Conservation (phyloP, 37 sponge, comb jelly and placozoan genomes). For the Bolinopsis microptera region DNA sequence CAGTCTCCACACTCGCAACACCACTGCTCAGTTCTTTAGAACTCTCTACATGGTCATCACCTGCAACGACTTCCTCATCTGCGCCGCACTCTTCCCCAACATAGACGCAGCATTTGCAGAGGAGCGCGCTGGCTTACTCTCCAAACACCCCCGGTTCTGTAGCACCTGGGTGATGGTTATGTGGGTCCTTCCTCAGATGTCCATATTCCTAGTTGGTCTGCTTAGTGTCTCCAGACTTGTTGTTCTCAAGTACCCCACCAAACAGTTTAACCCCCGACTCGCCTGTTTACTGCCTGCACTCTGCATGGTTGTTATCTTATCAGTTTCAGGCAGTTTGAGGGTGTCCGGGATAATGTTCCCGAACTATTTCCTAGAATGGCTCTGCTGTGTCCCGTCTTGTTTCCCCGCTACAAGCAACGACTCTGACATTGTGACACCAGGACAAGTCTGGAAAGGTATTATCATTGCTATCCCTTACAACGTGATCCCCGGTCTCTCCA, state of each 20-base stretch:
- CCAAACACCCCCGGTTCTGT: not conserved
- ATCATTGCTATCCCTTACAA: not conserved
- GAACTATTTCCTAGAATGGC: not conserved
- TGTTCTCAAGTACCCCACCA: not conserved
- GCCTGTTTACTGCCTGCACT: not conserved
- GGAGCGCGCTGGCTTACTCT: not conserved
- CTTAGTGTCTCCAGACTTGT: slow-evolving; percentile 9
- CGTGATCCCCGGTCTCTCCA: slow-evolving; percentile 2
- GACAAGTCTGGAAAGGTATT: not conserved
- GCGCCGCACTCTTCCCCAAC: not conserved
- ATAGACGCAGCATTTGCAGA: not conserved
- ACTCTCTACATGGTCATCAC: slow-evolving; percentile 52
- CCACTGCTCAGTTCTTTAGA: slow-evolving; percentile 8
- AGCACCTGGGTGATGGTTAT: not conserved
- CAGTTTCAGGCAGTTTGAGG: not conserved
- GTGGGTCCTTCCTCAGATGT: not conserved
- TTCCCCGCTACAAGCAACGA: not conserved
- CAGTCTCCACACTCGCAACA: not conserved
- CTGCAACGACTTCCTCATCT: slow-evolving; percentile 20
- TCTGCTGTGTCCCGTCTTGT: not conserved
- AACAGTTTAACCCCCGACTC: not conserved
- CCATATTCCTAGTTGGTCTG: slow-evolving; percentile 22
- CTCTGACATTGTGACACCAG: not conserved
- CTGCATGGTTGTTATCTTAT: not conserved
- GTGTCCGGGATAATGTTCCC: not conserved